Evolutionary conservation across 1,140 invertebrate genomes (phyloP).

Genomic region (Drosophila repletoides): DNA sequence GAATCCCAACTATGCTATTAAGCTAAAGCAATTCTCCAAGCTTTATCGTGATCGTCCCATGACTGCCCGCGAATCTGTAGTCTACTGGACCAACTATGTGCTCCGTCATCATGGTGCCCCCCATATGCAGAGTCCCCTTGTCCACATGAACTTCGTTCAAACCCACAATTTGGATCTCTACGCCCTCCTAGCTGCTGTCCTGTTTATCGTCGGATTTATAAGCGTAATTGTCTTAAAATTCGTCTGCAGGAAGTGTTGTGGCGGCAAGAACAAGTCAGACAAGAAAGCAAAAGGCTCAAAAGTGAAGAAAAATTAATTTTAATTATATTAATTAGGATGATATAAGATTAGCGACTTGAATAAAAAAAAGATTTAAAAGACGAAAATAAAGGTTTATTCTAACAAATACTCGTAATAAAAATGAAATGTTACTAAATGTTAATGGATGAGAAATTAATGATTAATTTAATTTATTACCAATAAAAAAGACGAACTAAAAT

Average conservation of each 20-base stretch:
- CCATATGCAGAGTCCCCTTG: slow-evolving; percentile 81
- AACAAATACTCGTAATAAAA: no score
- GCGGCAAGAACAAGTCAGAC: slow-evolving; percentile 26
- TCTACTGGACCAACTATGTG: slow-evolving; percentile 79
- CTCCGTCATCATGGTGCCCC: slow-evolving; percentile 82
- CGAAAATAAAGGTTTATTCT: background rate
- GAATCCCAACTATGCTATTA: slow-evolving; percentile 61
- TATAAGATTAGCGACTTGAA: background rate
- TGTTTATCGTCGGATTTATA: slow-evolving; percentile 36
- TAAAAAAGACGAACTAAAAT: no score
- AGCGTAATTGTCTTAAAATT: slow-evolving; percentile 52
- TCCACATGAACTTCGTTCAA: slow-evolving; percentile 64
- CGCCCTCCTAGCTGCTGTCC: slow-evolving; percentile 13
- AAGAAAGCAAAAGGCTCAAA: slow-evolving; percentile 47
- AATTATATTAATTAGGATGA: slow-evolving; percentile 6
- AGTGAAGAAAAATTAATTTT: slow-evolving; percentile 56
- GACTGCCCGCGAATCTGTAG: slow-evolving; percentile 54
- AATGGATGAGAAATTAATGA: no score
- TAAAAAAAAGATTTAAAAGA: background rate
- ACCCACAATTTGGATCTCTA: slow-evolving; percentile 58
- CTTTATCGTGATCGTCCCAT: slow-evolving; percentile 76
- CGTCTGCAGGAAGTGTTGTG: slow-evolving; percentile 44
- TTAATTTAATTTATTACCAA: no score
- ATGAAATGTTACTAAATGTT: background rate
- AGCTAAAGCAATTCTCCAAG: slow-evolving; percentile 58